Percentiles rank a stretch among this genome's conserved stretches.
These are phyloP conservation scores for Pongo pygmaeus DNA, from an alignment of 2,113 vertebrate species.

Conservation along the genomic window DNA sequence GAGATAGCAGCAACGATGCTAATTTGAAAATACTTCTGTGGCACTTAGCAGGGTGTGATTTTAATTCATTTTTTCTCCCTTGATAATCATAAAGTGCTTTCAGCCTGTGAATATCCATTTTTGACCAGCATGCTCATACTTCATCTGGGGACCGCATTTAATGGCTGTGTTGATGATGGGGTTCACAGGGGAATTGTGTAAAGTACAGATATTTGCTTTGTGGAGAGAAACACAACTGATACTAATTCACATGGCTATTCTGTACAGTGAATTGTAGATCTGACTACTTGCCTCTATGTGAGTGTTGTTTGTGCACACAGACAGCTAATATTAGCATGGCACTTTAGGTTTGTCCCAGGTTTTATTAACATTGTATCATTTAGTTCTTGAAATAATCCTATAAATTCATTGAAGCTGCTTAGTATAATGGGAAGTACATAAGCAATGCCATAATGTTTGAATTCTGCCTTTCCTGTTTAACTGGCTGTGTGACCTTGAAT, in stretches of 20 bases:
- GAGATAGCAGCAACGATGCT: constrained; percentile 50
- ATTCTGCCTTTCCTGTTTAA: background rate
- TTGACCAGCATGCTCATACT: constrained; percentile 69
- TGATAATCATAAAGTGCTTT: constrained; percentile 81
- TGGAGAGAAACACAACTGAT: constrained; percentile 48
- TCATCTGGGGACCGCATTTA: constrained; percentile 75
- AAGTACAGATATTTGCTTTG: constrained; percentile 62
- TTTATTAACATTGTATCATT: constrained; percentile 22
- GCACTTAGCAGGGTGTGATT: constrained; percentile 81
- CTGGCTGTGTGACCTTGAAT: background rate
- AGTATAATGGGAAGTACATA: background rate
- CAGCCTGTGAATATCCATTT: constrained; percentile 80
- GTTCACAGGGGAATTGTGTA: constrained; percentile 68
- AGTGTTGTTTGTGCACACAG: background rate
- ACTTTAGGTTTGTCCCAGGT: background rate
- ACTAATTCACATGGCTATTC: constrained; percentile 5
- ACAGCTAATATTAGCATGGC: background rate
- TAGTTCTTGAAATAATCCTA: constrained; percentile 17
- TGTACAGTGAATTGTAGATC: background rate
- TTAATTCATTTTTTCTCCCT: constrained; percentile 82
- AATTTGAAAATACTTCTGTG: constrained; percentile 80
- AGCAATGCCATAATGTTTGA: background rate
- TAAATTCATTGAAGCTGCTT: background rate
- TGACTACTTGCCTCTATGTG: background rate
- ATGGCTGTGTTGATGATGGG: constrained; percentile 62